These are phyloP conservation scores for Vulpes lagopus DNA, from an alignment of 2,113 vertebrate species.

Conservation along the genomic window DNA sequence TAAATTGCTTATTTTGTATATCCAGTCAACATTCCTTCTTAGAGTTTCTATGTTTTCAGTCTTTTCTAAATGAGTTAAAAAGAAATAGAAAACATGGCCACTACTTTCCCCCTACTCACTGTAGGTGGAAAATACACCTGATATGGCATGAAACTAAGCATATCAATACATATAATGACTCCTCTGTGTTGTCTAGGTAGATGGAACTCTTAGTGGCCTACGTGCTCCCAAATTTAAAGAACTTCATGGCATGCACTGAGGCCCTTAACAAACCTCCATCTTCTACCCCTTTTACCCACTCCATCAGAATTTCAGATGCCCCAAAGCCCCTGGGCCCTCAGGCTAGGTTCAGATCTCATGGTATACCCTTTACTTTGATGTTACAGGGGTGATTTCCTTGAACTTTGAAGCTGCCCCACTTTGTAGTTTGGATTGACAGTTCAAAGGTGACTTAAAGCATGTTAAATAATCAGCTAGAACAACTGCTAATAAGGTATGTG, in stretches of 20 bases:
- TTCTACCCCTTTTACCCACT: neutral
- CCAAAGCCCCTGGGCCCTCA: neutral
- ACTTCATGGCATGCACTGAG: neutral
- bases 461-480: neutral
- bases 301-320: neutral
- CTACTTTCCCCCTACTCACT: neutral
- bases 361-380: neutral
- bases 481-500: neutral
- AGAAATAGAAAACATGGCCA: neutral
- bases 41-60: neutral
- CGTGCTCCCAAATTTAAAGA: neutral
- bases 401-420: neutral
- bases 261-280: neutral
- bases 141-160: neutral
- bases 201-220: neutral
- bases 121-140: neutral
- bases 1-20: neutral
- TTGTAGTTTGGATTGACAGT: neutral
- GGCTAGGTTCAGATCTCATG: neutral
- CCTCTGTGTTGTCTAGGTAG: neutral
- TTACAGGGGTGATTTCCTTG: neutral
- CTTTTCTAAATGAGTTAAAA: constrained; percentile 23
- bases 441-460: neutral
- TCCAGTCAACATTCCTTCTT: neutral
- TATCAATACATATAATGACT: neutral